Percentiles rank a stretch among this genome's conserved stretches.
Conservation (phyloP, 2,888 invertebrate genomes). For the Fabriciana adippe region DNA sequence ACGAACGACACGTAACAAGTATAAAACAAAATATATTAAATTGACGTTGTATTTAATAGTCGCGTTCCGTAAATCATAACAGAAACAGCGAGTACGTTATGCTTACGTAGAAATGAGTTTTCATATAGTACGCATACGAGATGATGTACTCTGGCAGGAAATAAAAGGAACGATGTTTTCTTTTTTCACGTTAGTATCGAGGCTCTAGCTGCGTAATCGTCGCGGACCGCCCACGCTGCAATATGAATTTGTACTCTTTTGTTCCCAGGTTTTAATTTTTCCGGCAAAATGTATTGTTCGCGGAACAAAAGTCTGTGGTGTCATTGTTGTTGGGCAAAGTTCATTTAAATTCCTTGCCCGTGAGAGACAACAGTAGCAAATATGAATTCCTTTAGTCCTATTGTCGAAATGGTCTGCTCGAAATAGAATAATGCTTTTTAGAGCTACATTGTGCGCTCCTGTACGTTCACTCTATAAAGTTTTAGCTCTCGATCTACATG, state of each 20-base stretch:
- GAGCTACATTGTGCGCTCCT: constrained; percentile 47
- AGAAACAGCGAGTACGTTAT: constrained; percentile 7
- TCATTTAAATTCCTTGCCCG: constrained; percentile 79
- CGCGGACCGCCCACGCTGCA: constrained; percentile 62
- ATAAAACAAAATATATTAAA: constrained; percentile 6
- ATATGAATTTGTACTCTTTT: constrained; percentile 80
- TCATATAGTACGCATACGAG: constrained; percentile 32
- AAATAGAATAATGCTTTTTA: constrained; percentile 69
- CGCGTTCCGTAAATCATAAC: not conserved
- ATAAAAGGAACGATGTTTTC: constrained; percentile 42
- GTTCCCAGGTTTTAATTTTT: constrained; percentile 79
- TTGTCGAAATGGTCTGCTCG: constrained; percentile 73
- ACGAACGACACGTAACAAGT: not conserved
- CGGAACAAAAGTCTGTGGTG: constrained; percentile 78
- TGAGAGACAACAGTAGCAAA: constrained; percentile 79
- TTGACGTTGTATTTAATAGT: constrained; percentile 7
- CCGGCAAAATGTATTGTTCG: constrained; percentile 79
- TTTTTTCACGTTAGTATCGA: constrained; percentile 42
- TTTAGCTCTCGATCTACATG: constrained; percentile 7
- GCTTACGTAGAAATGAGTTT: constrained; percentile 21
- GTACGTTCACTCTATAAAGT: constrained; percentile 22
- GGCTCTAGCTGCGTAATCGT: constrained; percentile 51
- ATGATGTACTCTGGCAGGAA: constrained; percentile 39
- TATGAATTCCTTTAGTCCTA: constrained; percentile 79
- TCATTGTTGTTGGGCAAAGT: constrained; percentile 77